phyloP scores from a whole-genome alignment of 2,113 vertebrate genomes.

The Calyptommatus sinebrachiatus region DNA sequence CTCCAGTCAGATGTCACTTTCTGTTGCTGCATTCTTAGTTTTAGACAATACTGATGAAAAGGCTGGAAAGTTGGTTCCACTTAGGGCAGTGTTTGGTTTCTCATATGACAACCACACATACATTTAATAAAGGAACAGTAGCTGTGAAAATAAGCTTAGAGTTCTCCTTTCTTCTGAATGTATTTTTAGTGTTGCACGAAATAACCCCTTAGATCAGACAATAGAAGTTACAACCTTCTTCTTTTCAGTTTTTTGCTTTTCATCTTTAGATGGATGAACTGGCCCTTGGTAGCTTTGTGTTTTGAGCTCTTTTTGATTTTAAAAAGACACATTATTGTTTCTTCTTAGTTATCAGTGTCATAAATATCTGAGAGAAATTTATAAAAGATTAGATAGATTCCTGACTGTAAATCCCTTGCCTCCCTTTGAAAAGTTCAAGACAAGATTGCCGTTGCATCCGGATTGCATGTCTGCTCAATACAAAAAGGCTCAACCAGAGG shows the following conservation, averaged over 20 bases:
- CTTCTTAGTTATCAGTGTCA: neutral
- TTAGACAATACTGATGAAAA: too few relatives aligned
- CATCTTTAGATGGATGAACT: neutral
- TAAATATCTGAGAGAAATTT: neutral
- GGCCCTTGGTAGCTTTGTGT: neutral
- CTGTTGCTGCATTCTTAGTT: too few relatives aligned
- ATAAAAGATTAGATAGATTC: neutral
- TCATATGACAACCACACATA: slow-evolving; percentile 4
- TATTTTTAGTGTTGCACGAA: neutral
- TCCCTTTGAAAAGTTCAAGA: slow-evolving; percentile 20
- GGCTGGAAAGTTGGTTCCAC: slow-evolving; percentile 17
- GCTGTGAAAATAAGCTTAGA: neutral
- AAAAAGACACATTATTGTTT: neutral
- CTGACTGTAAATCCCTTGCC: neutral
- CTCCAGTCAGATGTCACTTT: too few relatives aligned
- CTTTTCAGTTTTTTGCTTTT: neutral
- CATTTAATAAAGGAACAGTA: slow-evolving; percentile 28
- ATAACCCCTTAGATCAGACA: too few relatives aligned
- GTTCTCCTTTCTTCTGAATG: neutral
- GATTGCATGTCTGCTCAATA: slow-evolving; percentile 5
- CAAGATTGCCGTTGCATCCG: neutral
- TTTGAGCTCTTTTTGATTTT: slow-evolving; percentile 7
- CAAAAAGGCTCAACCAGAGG: neutral
- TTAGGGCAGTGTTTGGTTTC: slow-evolving; percentile 27
- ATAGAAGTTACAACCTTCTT: too few relatives aligned